Base-by-base conservation (phyloP, 2,888 invertebrate species). In the Hyppa rectilinea region DNA sequence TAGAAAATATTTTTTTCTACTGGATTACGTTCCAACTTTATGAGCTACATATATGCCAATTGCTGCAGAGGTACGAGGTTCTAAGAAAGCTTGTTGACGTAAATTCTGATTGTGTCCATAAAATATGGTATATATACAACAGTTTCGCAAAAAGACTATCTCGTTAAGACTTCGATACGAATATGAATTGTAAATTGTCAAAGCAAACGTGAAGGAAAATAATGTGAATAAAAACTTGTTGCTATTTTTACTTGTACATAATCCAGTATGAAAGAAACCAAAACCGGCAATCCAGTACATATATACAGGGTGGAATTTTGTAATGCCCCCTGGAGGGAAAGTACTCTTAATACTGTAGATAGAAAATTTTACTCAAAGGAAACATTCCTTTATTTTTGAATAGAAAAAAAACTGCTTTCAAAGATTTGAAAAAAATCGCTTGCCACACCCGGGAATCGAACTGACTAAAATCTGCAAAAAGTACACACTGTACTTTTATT, bases 1-100 rank as follows among this genome's bases (percentile, higher is more conserved):
- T 47, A 47, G 58, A 71, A 49, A 6, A 36, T 6, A 47, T 52
- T 52, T 70, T n/a, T 70, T 26, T 23, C 34, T 26, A 47, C 31
- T 45, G 9, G 9, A 47, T 50, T 40, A n/a, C 14, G 40, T n/a
- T 59, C 29, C 14, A 17, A 14, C n/a, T n/a, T 34, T 36, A 29
- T 29, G n/a, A 31, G 9, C 6, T 38, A n/a, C 12, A 45, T n/a
- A 1, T 49, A 12, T 10, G 53, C 23, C 20, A 38, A 43, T 58
- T 49, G 20, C 12, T 69, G 47, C 17, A 36, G n/a, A 12, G 5
- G 23, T 14, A 9, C 23, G 26, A n/a, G 45, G 38, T 7, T 10
- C 29, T 23, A 36, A 26, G 5, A 67, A 26, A n/a, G 23, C 14
- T 26, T 47, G 6, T 45, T 38, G 45, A 1, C 14, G 26, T 12